A percentile compares a stretch with the other conserved stretches of the same genome.
Evolutionary conservation across 2,113 vertebrate species (phyloP).

Genomic region (Vimba vimba): DNA sequence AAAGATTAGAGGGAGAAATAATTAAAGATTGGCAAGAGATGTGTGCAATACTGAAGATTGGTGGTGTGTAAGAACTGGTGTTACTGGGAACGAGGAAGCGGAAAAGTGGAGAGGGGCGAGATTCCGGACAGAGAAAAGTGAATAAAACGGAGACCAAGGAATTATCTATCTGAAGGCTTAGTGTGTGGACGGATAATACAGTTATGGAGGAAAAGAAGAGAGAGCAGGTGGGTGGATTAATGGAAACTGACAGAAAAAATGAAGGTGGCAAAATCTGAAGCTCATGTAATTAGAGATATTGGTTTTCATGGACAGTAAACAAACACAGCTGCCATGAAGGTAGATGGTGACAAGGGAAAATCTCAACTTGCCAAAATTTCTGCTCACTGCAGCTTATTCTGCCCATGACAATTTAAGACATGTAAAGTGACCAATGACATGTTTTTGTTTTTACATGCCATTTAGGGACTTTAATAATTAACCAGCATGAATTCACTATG

Average conservation of each 20-base stretch:
- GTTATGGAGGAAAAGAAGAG: conserved; percentile 12
- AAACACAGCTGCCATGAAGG: conserved; percentile 1
- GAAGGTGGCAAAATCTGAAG: conserved; percentile 32
- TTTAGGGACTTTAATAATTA: not conserved
- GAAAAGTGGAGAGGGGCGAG: not conserved
- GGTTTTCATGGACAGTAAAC: conserved; percentile 21
- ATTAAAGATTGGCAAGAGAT: conserved; percentile 19
- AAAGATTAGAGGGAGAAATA: conserved; percentile 14
- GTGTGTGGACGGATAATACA: conserved; percentile 36
- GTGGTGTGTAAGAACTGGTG: not conserved
- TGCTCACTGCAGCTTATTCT: conserved; percentile 9
- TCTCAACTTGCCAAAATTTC: not conserved
- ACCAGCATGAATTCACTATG: not conserved
- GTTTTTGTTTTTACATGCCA: not conserved
- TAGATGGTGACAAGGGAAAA: not conserved
- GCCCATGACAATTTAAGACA: not conserved
- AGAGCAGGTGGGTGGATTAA: conserved; percentile 39
- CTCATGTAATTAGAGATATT: conserved; percentile 38
- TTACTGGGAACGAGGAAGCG: not conserved
- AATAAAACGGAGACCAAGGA: conserved; percentile 20
- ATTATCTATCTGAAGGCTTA: conserved; percentile 40
- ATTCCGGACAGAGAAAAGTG: conserved; percentile 8
- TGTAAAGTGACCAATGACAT: not conserved
- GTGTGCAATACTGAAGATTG: not conserved
- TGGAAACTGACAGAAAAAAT: conserved; percentile 34